Base-by-base conservation (phyloP, 1,140 invertebrate species). In the Anoplophora glabripennis region DNA sequence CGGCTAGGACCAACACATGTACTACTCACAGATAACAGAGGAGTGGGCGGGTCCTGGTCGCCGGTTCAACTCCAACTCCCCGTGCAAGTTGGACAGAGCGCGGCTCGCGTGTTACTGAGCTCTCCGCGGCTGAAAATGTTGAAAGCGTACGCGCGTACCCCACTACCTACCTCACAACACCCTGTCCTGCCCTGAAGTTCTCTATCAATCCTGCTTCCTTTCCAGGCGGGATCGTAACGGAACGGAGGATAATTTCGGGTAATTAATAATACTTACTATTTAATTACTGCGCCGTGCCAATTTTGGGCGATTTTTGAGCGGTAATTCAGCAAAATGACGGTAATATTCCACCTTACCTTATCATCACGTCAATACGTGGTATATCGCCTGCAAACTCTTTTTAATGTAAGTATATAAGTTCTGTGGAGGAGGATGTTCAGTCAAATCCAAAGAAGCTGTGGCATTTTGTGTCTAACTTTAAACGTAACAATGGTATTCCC, bases 101-200 rank as follows among this genome's bases (percentile, higher is more conserved):
- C 46, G 59, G 61, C 63, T 56, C 63, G 63, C 63, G 63, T 61
- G 63, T 42, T 65, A 65, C 63, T 65, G 63, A 65, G 48, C 59
- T 28, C 52, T 35, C 28, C 55, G 35, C 21, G 37, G 49, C 38
- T 65, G 41, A 53, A 61, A 61, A 61, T 54, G 63, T 47, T 59
- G 44, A 66, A 64, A 64, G 59, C 59, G 60, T 61, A 64, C 65
- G 59, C 65, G 67, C 67, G 49, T 45, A 52, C 61, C 64, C 67
- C 67, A 64, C 67, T 61, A 68, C 61, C 55, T 60, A 46, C 48
- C 47, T 59, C 46, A 53, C 59, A 68, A 45, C 60, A 62, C 53
- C 42, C 38, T 59, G 48, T 53, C 60, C 63, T 58, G 59, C 45
- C 57, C 54, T 64, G 53, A 64, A 64, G 52, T 59, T 56, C 34